Base-by-base conservation (phyloP, 2,888 invertebrate genomes). In the Leucophenga maculata region DNA sequence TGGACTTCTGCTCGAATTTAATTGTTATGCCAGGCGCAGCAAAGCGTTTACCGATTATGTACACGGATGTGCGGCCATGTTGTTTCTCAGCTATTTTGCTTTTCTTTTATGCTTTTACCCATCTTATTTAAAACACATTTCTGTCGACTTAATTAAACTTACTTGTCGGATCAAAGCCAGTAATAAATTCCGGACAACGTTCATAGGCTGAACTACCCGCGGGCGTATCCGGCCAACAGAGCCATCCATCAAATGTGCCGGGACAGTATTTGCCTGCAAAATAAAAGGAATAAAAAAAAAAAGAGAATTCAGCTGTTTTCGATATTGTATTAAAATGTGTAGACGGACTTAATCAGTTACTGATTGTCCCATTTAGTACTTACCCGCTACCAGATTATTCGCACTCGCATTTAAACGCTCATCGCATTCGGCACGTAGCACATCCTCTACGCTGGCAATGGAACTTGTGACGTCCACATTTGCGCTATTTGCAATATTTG, bases 231-330 rank as follows among this genome's bases (percentile, higher is more conserved):
- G 93, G 93, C 88, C 93, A 93, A 87, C 96, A 96, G 31, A 93
- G 91, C 95, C 95, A 95, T 65, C 93, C 92, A 89, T 96, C 96
- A 89, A 93, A 96, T 32, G 93, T 92, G 75, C 93, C 92, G 59
- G 91, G 91, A 87, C 95, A 95, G 88, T 91, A 92, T 76, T 89
- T 78, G 22, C 90, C 93, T 93, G 76, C 64, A 57, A 71, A 66
- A 67, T 50, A 67, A 68, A 6, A 67, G 1, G 18, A 16, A 39
- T 39, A 8, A 44, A 16, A 39, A 52, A 18, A 16, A 32, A 60
- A 18, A 68, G 39, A 13, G 22, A 66, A 64, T 69, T 11, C 22
- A 31, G 20, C 22, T 67, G 50, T 32, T 54, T 44, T 16, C 65
- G 14, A 64, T n/a, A n/a, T n/a, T n/a, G n/a, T n/a, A n/a, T 72